Evolutionary conservation across 2,797 vertebrate genomes (phyloP), one percentile per base, ranked within the genome.

Genomic region (Aeoliscus strigatus): DNA sequence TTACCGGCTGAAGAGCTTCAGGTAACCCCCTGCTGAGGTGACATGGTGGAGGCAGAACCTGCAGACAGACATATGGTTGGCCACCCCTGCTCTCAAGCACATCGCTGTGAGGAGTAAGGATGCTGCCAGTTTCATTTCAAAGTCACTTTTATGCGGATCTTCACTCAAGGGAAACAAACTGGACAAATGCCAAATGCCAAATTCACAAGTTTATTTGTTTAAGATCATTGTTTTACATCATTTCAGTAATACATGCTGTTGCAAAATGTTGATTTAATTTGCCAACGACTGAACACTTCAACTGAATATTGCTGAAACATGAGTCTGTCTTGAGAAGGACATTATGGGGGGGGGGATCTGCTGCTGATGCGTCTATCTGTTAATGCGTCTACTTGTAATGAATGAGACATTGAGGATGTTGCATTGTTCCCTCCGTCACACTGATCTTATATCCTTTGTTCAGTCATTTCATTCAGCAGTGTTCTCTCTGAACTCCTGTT

Each of bases 101-200:
- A 33, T 49, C 40, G 16, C 57, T 46, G 38, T 35, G n/a, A 67
- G 56, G 24, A 31, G 27, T 30, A 56, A 17, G 25, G 23, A 34
- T 40, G 40, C 35, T 27, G 27, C 14, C 37, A 35, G 49, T 27
- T 58, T 39, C 13, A n/a, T 31, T 43, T 59, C 58, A 65, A 72
- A 71, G 57, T 68, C 68, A 71, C 57, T 49, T 61, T 51, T 17
- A 9, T 36, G 54, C 32, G 15, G n/a, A 51, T 9, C 25, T 27
- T 27, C 17, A 14, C 24, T 32, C 10, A 13, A 26, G 16, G 31
- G 27, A 32, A 9, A 5, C 18, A 21, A n/a, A n/a, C n/a, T n/a
- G n/a, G n/a, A n/a, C n/a, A n/a, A n/a, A n/a, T n/a, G n/a, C n/a
- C n/a, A n/a, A n/a, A n/a, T n/a, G n/a, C n/a, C n/a, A n/a, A n/a